A percentile compares a stretch with the other conserved stretches of the same genome.
phyloP scores from a whole-genome alignment of 2,797 vertebrate genomes.

The Balearica regulorum region DNA sequence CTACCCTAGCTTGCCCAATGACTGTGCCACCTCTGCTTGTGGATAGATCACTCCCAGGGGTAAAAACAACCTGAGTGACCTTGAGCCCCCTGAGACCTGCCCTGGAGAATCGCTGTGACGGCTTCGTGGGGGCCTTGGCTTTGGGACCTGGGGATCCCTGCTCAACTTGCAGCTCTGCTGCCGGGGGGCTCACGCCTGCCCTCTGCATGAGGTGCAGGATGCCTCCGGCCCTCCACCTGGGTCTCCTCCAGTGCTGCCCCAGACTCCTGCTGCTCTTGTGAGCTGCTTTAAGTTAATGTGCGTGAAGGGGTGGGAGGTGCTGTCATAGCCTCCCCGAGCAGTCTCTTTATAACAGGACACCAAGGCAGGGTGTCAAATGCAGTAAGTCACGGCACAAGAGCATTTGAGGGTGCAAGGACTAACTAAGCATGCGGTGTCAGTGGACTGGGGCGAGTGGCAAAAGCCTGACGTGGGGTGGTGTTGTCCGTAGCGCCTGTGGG shows the following conservation, averaged over 20 bases:
- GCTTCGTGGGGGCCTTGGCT: not conserved
- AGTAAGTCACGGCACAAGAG: not conserved
- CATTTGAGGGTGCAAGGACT: not conserved
- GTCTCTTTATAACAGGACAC: not conserved
- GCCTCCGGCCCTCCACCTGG: accelerated
- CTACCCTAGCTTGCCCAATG: not conserved
- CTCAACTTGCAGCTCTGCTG: not conserved
- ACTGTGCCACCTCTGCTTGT: not conserved
- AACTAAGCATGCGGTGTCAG: not conserved
- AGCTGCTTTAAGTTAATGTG: not conserved
- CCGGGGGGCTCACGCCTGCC: accelerated
- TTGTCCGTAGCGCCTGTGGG: accelerated
- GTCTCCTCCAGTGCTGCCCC: not conserved
- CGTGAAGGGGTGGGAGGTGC: not conserved
- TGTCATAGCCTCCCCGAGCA: not conserved
- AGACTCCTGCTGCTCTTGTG: not conserved
- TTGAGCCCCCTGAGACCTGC: not conserved
- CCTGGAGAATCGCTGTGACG: not conserved
- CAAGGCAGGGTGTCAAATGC: not conserved
- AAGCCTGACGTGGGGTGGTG: accelerated
- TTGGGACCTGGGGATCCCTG: not conserved
- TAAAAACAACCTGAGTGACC: not conserved
- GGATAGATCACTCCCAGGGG: not conserved
- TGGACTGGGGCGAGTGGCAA: not conserved
- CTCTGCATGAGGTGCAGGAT: accelerated